Evolutionary conservation across 2,113 vertebrate species (phyloP).

Genomic region (Cyprinus carpio): DNA sequence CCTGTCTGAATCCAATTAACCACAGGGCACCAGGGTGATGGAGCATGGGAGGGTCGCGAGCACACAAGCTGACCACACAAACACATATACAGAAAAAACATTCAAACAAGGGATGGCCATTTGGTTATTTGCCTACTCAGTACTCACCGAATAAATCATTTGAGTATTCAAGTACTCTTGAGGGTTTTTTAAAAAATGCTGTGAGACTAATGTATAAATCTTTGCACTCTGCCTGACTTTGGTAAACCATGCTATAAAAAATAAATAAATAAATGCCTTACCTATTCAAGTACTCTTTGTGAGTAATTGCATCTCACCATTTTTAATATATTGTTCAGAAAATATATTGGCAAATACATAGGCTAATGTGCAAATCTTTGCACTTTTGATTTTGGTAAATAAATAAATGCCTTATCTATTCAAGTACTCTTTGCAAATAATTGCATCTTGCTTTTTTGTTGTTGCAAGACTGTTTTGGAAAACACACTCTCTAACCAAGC

Average conservation of each 20-base stretch:
- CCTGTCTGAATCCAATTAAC: conserved; percentile 78
- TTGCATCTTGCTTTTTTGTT: neutral
- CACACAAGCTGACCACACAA: conserved; percentile 55
- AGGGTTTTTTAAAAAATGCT: neutral
- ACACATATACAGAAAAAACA: conserved; percentile 82
- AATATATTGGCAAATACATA: neutral
- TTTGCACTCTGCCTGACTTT: conserved; percentile 18
- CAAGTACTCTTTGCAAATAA: neutral
- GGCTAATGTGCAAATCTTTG: neutral
- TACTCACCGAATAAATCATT: neutral
- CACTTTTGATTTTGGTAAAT: too few species aligned
- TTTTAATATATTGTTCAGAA: neutral
- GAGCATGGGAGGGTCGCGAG: conserved; percentile 52
- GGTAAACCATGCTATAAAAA: conserved; percentile 31
- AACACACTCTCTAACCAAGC: too few species aligned
- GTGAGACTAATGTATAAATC: neutral
- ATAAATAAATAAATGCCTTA: neutral
- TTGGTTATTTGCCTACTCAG: neutral
- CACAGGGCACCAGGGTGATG: conserved; percentile 68
- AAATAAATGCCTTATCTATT: neutral
- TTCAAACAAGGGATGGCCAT: conserved; percentile 66
- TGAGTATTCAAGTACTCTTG: neutral
- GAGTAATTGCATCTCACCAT: neutral
- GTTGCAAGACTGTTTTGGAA: too few species aligned
- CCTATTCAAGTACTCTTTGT: neutral